Percentiles rank a stretch among this genome's conserved stretches.
phyloP scores from a whole-genome alignment of 2,888 invertebrate genomes.

The Agriopis leucophaearia region DNA sequence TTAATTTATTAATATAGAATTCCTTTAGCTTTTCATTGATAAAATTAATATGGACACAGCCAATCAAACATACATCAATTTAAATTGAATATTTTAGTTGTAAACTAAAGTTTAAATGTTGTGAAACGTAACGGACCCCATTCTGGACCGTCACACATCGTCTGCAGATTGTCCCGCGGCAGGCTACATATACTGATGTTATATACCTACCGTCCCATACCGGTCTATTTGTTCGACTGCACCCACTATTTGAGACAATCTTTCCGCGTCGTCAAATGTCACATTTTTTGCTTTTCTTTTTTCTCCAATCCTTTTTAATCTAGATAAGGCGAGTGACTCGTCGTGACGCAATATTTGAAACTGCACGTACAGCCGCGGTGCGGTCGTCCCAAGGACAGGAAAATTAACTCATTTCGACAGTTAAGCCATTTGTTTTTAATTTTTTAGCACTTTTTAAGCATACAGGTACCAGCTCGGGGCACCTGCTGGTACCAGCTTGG shows the following conservation, averaged over 20 bases:
- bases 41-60: too few relatives aligned
- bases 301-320: constrained; percentile 57
- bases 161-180: background rate
- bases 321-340: constrained; percentile 69
- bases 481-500: too few relatives aligned
- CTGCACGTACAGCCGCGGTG: constrained; percentile 28
- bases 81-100: too few relatives aligned
- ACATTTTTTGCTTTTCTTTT: constrained; percentile 24
- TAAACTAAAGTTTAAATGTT: too few relatives aligned
- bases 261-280: constrained; percentile 26
- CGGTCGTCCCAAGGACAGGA: constrained; percentile 38
- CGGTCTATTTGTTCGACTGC: constrained; percentile 1
- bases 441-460: background rate
- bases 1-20: too few relatives aligned
- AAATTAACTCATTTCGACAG: constrained; percentile 38
- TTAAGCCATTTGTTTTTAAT: background rate
- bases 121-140: too few relatives aligned
- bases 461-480: too few relatives aligned
- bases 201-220: background rate
- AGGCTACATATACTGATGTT: background rate
- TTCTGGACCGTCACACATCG: too few relatives aligned
- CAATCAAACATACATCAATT: too few relatives aligned
- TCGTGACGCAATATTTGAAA: constrained; percentile 44
- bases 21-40: too few relatives aligned
- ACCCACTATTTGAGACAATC: constrained; percentile 21